phyloP scores from a whole-genome alignment of 2,888 invertebrate genomes.

The Bimastos eiseni region DNA sequence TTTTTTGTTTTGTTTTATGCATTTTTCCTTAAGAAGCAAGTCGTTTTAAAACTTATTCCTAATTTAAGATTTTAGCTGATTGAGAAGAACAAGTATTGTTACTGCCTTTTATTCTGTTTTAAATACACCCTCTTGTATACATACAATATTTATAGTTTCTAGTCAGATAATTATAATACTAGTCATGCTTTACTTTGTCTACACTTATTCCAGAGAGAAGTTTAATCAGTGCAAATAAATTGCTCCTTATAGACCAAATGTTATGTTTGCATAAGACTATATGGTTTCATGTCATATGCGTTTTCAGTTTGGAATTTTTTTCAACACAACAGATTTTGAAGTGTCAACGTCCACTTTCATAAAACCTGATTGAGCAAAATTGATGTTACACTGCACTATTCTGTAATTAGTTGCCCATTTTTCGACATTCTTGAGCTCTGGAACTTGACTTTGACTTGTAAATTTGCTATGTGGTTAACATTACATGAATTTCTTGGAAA shows the following conservation, averaged over 20 bases:
- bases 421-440: no score
- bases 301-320: neutral
- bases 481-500: no score
- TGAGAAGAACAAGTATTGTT: neutral
- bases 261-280: neutral
- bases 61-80: neutral
- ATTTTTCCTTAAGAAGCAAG: neutral
- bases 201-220: neutral
- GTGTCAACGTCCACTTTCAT: neutral
- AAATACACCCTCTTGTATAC: neutral
- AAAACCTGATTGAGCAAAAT: no score
- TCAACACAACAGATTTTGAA: neutral
- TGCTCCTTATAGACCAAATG: neutral
- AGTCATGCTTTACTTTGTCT: neutral
- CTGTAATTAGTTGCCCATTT: no score
- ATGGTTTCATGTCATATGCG: neutral
- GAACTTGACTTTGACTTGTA: no score
- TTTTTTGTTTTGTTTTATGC: neutral
- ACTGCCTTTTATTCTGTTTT: neutral
- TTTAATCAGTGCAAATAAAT: neutral
- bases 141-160: neutral
- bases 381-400: no score
- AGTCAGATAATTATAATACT: neutral
- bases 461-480: no score
- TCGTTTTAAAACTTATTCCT: neutral